Conservation (phyloP, 2,797 vertebrate species). For the Steatocranus sp. region DNA sequence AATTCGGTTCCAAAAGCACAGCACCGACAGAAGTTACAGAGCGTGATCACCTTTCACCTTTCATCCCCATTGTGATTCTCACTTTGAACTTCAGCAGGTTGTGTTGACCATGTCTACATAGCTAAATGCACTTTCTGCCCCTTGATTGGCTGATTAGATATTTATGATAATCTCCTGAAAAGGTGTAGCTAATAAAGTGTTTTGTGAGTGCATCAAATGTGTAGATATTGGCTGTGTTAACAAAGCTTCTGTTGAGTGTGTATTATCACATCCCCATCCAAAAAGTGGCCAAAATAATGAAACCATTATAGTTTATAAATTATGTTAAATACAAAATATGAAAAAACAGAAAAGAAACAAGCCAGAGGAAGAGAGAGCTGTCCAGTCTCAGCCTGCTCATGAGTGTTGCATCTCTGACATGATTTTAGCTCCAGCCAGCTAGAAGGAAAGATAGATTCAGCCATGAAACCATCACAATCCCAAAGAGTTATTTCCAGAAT, state of each 20-base stretch:
- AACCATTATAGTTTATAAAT: background rate
- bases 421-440: background rate
- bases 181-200: background rate
- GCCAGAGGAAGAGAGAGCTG: background rate
- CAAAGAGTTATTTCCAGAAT: background rate
- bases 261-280: background rate
- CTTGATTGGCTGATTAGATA: background rate
- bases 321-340: background rate
- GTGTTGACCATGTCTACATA: background rate
- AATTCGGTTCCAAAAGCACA: too few relatives aligned
- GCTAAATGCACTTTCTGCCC: background rate
- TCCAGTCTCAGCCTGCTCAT: background rate
- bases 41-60: too few relatives aligned
- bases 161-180: fast-evolving
- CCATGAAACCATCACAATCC: background rate
- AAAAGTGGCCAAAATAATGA: background rate
- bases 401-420: background rate
- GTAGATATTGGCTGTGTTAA: background rate
- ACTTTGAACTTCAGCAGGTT: background rate
- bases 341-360: background rate
- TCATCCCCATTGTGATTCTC: background rate
- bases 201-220: background rate
- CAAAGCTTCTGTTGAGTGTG: background rate
- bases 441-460: background rate
- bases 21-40: too few relatives aligned